These are phyloP conservation scores for Dreissena rostriformis DNA, from an alignment of 1,140 invertebrate species.

Conservation along the genomic window DNA sequence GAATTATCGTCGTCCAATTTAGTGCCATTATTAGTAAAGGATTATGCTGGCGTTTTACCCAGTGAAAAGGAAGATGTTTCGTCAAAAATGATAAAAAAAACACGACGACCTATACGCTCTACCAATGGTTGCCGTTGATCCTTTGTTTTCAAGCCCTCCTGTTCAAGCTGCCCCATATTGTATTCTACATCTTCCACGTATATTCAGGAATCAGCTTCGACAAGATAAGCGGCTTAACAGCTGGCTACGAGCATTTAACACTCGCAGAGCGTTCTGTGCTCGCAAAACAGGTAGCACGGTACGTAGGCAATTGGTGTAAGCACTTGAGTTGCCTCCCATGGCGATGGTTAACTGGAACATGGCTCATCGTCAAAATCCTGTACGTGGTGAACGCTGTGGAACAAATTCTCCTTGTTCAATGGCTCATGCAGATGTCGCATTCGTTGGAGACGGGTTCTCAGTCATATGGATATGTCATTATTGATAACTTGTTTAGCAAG, in stretches of 20 bases:
- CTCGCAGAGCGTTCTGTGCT: conserved; percentile 9
- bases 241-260: conserved; percentile 18
- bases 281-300: conserved; percentile 21
- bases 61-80: no score
- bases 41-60: no score
- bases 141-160: conserved; percentile 40
- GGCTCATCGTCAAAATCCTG: conserved; percentile 29
- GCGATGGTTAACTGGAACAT: conserved; percentile 21
- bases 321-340: conserved; percentile 41
- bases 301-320: conserved; percentile 27
- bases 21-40: background rate
- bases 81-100: background rate
- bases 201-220: conserved; percentile 44
- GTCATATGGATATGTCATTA: conserved; percentile 22
- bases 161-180: conserved; percentile 36
- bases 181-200: conserved; percentile 32
- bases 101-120: conserved; percentile 16
- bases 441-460: background rate
- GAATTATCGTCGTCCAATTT: no score
- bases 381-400: conserved; percentile 24
- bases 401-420: conserved; percentile 12
- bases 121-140: conserved; percentile 42
- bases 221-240: conserved; percentile 26
- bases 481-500: conserved; percentile 2
- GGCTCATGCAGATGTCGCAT: background rate